phyloP scores from a whole-genome alignment of 2,113 vertebrate genomes.

The Cephalopterus ornatus region DNA sequence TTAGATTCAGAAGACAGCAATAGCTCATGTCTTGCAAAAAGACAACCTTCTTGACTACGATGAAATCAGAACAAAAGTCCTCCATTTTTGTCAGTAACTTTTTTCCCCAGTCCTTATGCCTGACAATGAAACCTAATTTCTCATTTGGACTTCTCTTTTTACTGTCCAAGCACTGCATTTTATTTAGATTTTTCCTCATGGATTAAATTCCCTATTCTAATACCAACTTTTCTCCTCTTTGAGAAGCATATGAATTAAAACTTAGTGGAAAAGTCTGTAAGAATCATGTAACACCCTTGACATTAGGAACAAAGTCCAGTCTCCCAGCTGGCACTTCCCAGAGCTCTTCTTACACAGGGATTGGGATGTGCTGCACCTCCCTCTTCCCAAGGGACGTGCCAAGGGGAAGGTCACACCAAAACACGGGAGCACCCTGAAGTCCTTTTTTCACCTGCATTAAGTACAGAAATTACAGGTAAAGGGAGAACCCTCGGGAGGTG shows the following conservation, averaged over 20 bases:
- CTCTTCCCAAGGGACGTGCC: background rate
- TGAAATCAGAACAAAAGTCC: background rate
- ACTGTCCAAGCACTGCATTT: background rate
- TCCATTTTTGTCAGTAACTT: background rate
- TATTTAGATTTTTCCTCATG: background rate
- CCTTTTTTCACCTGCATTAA: background rate
- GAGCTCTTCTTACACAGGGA: fast-evolving
- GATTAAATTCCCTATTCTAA: fast-evolving
- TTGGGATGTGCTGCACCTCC: fast-evolving
- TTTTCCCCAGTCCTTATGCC: background rate
- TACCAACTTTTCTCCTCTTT: background rate
- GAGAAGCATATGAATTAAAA: background rate
- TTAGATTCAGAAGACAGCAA: background rate
- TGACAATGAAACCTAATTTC: background rate
- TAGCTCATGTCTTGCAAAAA: background rate
- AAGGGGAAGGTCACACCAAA: background rate
- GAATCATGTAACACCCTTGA: background rate
- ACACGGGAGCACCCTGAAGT: background rate
- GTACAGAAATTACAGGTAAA: background rate
- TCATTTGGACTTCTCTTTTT: background rate
- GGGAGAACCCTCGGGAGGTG: background rate
- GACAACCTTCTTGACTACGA: background rate
- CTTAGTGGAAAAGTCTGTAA: background rate
- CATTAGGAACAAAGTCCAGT: background rate
- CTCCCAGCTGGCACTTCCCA: background rate